phyloP scores from a whole-genome alignment of 2,888 invertebrate species.

The Idaea straminata region DNA sequence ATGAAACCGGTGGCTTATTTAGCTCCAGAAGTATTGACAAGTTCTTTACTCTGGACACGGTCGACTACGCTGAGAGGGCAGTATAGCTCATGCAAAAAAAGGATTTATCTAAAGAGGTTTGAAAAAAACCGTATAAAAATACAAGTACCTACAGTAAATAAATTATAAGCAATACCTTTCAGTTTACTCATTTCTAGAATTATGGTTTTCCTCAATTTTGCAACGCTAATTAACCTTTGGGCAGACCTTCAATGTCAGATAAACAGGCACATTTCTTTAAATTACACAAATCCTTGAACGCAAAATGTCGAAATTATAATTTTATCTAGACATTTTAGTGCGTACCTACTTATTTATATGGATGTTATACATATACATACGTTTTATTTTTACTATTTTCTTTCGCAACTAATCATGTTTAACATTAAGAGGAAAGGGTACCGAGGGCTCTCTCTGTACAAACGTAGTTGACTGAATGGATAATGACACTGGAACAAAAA shows the following conservation, averaged over 20 bases:
- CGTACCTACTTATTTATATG: neutral
- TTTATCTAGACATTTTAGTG: neutral
- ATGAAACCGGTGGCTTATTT: no score
- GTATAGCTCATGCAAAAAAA: no score
- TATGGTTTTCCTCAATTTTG: neutral
- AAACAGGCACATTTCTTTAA: neutral
- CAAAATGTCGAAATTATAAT: neutral
- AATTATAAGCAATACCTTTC: neutral
- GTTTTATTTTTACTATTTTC: slow-evolving; percentile 1
- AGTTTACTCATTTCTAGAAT: neutral
- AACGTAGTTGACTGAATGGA: no score
- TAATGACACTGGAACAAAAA: no score
- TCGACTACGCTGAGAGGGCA: no score
- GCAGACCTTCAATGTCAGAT: neutral
- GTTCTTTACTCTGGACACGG: no score
- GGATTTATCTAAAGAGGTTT: no score
- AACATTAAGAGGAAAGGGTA: no score
- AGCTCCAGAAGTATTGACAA: no score
- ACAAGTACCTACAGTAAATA: neutral
- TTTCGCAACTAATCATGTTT: slow-evolving; percentile 1
- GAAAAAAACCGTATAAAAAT: neutral
- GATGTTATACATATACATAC: neutral
- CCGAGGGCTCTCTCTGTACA: no score
- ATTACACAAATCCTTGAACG: neutral
- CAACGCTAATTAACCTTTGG: neutral